Evolutionary conservation across 2,888 invertebrate genomes (phyloP), one percentile per base, ranked within the genome.

Genomic region (Syritta pipiens): DNA sequence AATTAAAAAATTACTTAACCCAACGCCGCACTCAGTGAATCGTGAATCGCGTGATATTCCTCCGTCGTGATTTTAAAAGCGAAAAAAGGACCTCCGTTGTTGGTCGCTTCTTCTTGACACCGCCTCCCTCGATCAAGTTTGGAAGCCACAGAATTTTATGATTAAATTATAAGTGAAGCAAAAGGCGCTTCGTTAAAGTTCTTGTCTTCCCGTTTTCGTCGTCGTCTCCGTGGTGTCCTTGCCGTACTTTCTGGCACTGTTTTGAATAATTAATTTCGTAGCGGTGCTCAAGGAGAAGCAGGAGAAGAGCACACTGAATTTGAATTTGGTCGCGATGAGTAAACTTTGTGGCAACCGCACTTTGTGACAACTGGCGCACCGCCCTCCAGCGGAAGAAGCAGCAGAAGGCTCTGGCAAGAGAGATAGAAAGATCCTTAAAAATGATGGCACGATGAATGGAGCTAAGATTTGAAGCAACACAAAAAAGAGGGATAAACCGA

Each of bases 231-330:
- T 10, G 3, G 3, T 37, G 37, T 12, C 51, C 7, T 19, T 35
- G 20, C 46, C 37, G n/a, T 12, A 20, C 20, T 44, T 26, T 14
- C 53, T 24, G 20, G 19, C 42, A 17, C 44, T 46, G 44, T 42
- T 68, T 68, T 68, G 57, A 59, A 68, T 68, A 68, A 68, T 68
- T 68, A 68, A 68, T 68, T 68, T 49, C 10, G 20, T 42, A 28
- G 68, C 22, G 30, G 46, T 40, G 17, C 5, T 9, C 37, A 17
- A 46, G 55, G 30, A 49, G 37, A 24, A 12, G 32, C 35, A 28
- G 46, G 22, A 37, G 20, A 60, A 35, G 46, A 32, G 17, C 26
- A 19, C 20, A 37, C 6, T 35, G 30, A 22, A 37, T 67, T 67
- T 57, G 57, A 67, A 67, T 67, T 57, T 67, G 67, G 67, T 57